Evolutionary conservation across 1,140 invertebrate genomes (phyloP), one percentile per base, ranked within the genome.

Genomic region (Anastrepha ludens): DNA sequence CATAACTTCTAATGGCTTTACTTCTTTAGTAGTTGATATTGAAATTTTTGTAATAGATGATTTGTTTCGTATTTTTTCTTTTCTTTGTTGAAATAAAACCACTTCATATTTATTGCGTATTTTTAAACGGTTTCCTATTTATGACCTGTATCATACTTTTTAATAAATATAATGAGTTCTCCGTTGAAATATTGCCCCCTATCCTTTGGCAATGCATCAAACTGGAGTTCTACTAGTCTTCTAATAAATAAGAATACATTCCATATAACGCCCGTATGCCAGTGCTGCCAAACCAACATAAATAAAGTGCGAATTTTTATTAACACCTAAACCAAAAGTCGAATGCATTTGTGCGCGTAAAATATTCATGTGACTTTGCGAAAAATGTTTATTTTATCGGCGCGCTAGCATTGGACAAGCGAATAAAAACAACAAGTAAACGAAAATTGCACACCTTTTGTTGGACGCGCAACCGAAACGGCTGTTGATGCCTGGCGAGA

Each of bases 221-320:
- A 55, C n/a, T 2, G 44, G 20, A 81, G 55, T 55, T 41, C n/a
- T 55, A 0, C n/a, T 9, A 81, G 47, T 17, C 7, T 20, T 55
- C 74, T 55, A 50, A 41, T 81, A 81, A 81, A 81, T 81, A 55
- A 44, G 20, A 29, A 70, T 2, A 74, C 39, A 47, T 62, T 62
- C 4, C 47, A 58, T 7, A 81, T 8, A 29, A 2, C 47, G 47
- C 15, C 17, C 70, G n/a, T 47, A 74, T 47, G 9, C 17, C 41
- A 20, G 9, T 47, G 47, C 50, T 29, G 74, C 47, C 74, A 81
- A 81, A 55, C 74, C 47, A 29, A 20, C 47, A 58, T 55, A 81
- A 55, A 81, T 81, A 81, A 81, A 81, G 8, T 58, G 74, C 74
- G 74, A 81, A 20, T 81, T 81, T 81, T 81, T 81, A 81, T 81